These are phyloP conservation scores for Bembecia ichneumoniformis DNA, from an alignment of 2,888 invertebrate genomes.

Conservation along the genomic window DNA sequence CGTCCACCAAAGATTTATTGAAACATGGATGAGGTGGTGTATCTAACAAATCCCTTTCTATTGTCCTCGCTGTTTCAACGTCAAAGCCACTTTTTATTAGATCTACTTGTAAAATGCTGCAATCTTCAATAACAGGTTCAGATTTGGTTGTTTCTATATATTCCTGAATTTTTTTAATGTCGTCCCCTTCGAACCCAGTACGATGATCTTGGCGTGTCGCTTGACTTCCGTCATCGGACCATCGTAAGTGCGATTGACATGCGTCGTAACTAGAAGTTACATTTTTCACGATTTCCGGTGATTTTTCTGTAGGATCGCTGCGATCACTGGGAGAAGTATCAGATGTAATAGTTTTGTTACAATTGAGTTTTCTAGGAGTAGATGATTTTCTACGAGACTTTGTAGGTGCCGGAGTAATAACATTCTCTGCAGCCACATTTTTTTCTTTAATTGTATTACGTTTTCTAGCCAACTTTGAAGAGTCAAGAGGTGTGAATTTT, in stretches of 20 bases:
- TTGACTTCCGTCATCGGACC: slow-evolving; percentile 60
- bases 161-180: slow-evolving; percentile 52
- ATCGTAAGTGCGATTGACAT: slow-evolving; percentile 41
- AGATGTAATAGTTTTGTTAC: slow-evolving; percentile 32
- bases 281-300: slow-evolving; percentile 15
- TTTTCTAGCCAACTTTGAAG: slow-evolving; percentile 9
- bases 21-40: slow-evolving; percentile 19
- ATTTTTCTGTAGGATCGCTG: slow-evolving; percentile 33
- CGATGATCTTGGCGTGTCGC: slow-evolving; percentile 19
- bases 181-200: slow-evolving; percentile 35
- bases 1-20: slow-evolving; percentile 7
- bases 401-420: slow-evolving; percentile 27
- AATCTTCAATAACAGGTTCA: slow-evolving; percentile 12
- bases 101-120: slow-evolving; percentile 41
- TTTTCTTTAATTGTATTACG: slow-evolving; percentile 30
- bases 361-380: slow-evolving; percentile 58
- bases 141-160: slow-evolving; percentile 36
- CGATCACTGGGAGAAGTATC: slow-evolving; percentile 42
- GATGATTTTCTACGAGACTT: slow-evolving; percentile 66
- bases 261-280: slow-evolving; percentile 25
- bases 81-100: slow-evolving; percentile 60
- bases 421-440: slow-evolving; percentile 13
- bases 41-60: slow-evolving; percentile 57
- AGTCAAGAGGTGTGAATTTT: slow-evolving; percentile 18
- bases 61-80: slow-evolving; percentile 54